phyloP scores from a whole-genome alignment of 2,797 vertebrate species.

The Paguma larvata region DNA sequence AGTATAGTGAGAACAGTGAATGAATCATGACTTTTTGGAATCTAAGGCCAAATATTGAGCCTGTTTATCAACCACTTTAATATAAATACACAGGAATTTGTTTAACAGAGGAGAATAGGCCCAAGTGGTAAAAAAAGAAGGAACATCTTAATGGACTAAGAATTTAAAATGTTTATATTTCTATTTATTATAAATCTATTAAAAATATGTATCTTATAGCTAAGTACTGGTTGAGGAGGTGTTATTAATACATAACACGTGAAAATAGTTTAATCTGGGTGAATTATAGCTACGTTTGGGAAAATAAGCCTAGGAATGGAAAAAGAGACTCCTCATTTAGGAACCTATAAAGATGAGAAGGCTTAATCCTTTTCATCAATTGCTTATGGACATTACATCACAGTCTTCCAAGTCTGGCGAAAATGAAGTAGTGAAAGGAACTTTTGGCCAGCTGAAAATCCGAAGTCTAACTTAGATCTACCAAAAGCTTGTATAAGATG shows the following conservation, averaged over 20 bases:
- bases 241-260: neutral
- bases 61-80: neutral
- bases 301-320: neutral
- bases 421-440: neutral
- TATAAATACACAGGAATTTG: neutral
- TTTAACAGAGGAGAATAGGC: neutral
- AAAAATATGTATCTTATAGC: neutral
- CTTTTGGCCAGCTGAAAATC: neutral
- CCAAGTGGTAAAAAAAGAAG: neutral
- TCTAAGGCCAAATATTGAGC: neutral
- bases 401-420: neutral
- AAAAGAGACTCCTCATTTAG: neutral
- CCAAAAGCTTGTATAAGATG: neutral
- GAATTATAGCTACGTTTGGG: neutral
- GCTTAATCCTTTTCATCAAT: neutral
- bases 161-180: neutral
- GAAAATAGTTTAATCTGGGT: neutral
- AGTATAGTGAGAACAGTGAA: neutral
- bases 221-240: neutral
- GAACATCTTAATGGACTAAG: neutral
- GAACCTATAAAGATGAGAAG: neutral
- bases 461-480: neutral
- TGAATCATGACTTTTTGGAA: neutral
- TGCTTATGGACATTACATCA: neutral
- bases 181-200: neutral